These are phyloP conservation scores for Macrostomum cliftonense DNA, from an alignment of 2,888 invertebrate genomes.

Conservation along the genomic window DNA sequence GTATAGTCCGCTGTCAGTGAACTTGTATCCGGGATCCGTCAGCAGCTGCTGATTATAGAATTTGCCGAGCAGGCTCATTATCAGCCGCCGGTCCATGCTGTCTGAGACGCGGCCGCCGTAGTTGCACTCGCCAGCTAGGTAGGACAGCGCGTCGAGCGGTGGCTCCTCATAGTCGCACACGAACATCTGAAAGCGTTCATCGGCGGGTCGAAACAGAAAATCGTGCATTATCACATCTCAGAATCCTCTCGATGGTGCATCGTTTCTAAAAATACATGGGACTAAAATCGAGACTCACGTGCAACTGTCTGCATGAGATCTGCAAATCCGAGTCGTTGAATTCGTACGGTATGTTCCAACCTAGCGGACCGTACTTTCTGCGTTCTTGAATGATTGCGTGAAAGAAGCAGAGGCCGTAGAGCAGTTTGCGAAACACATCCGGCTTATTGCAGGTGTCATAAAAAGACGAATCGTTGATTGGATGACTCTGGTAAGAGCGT, in stretches of 20 bases:
- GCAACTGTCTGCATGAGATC: constrained; percentile 34
- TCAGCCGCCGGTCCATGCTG: constrained; percentile 30
- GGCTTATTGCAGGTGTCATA: constrained; percentile 47
- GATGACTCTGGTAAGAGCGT: constrained; percentile 37
- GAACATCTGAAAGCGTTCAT: constrained; percentile 39
- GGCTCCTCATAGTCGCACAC: constrained; percentile 34
- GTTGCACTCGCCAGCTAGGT: constrained; percentile 36
- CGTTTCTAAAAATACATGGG: no score
- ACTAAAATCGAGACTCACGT: constrained; percentile 23
- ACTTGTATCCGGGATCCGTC: constrained; percentile 21
- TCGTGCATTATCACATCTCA: background rate
- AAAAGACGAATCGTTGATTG: constrained; percentile 48
- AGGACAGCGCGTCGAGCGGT: constrained; percentile 32
- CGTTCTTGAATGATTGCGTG: constrained; percentile 78
- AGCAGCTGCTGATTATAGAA: constrained; percentile 27
- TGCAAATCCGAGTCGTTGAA: constrained; percentile 39
- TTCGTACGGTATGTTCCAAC: constrained; percentile 43
- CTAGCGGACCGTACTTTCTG: constrained; percentile 70
- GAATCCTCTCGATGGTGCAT: no score
- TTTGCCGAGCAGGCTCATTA: constrained; percentile 26
- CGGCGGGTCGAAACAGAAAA: background rate
- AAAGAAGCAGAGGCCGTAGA: constrained; percentile 76
- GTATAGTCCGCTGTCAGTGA: constrained; percentile 28
- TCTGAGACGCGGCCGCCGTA: constrained; percentile 37
- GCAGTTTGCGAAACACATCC: constrained; percentile 48